Base-by-base conservation (phyloP, 1,140 invertebrate genomes). In the Mycetomoellerius zeteki region DNA sequence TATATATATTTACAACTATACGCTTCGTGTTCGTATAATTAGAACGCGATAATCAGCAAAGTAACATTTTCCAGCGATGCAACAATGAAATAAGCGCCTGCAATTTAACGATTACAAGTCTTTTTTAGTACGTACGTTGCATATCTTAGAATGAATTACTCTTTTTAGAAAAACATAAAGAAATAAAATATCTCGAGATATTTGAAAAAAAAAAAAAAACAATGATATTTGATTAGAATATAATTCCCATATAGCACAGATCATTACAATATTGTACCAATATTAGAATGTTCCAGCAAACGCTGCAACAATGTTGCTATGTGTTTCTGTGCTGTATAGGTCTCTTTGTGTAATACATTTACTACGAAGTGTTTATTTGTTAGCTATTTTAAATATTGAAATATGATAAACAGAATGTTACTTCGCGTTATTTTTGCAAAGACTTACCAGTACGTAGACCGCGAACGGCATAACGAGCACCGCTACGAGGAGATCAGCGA, bases 401-500 rank as follows among this genome's bases (percentile, higher is more conserved):
- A 1, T 19, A 24, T 19, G 21, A 77, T 24, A 43, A 27, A 27
- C 16, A 21, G 8, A 65, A 21, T 64, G 27, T 30, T 30, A 10
- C 8, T 56, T 64, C 2, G 27, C 16, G 33, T 67, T 67, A 12
- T n/a, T 43, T 12, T 24, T 21, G 73, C 56, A 62, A 43, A 77
- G 16, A 33, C 1, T 95, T 76, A 95, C 95, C 94, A 95, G 77
- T 95, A 99, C 98, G 96, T 99, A 99, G 91, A 99, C 98, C 82
- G 98, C 99, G 94, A 99, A 99, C 16, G 99, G 99, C 99, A 99
- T 99, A 85, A 99, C 99, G 65, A 99, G 97, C 6, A 99, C 97
- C 37, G 99, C 99, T 2, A 99, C 99, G 84, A 99, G 96, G 27
- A 99, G 97, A 96, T 99, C 99, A 16, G 99, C 99, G 12, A 99